Evolutionary conservation across 53 echinoderm and acorn worm species (phyloP), one percentile per base, ranked within the genome.

Genomic region (Holothuria leucospilota): DNA sequence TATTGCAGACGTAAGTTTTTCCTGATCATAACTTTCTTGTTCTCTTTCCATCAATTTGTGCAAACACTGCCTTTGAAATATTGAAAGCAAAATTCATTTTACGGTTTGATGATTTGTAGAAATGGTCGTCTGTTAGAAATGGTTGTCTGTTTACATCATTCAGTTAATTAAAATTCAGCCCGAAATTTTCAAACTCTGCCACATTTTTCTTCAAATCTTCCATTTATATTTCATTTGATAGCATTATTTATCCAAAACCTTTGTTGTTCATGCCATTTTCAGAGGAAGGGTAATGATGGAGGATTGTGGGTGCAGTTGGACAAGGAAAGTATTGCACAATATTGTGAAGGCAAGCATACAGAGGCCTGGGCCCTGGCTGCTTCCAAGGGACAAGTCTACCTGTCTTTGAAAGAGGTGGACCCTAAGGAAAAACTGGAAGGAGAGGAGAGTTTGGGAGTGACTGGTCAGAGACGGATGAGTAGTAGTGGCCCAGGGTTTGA

Each of bases 331-430:
- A 97, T 97, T 90, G 85, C 89, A 29, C 93, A 91, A 51, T 97
- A 95, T 90, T 97, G 97, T 88, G 97, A 97, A 90, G 95, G 91
- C 79, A 97, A 91, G 21, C 93, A 97, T 28, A 94, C 89, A 7
- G 97, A 97, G 49, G 97, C 97, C 14, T 97, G 97, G 97, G 92
- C 97, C 39, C 88, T 97, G 29, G 91, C 97, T 26, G 78, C 84
- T 78, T 69, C 84, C 51, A 91, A 93, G 52, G 95, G 94, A 6
- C 60, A 90, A 64, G 89, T 84, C 20, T 93, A 95, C 63, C 90
- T 97, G 41, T 80, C 80, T 4, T 18, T 60, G 56, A 80, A 80
- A 29, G 80, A 80, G 8, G 80, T 27, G 15, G 80, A 38, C 27
- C 27, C 56, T 56, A 56, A 56, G 1, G 16, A 56, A 56, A 56